Conservation (phyloP, 2,797 vertebrate species). For the Chelonia mydas region DNA sequence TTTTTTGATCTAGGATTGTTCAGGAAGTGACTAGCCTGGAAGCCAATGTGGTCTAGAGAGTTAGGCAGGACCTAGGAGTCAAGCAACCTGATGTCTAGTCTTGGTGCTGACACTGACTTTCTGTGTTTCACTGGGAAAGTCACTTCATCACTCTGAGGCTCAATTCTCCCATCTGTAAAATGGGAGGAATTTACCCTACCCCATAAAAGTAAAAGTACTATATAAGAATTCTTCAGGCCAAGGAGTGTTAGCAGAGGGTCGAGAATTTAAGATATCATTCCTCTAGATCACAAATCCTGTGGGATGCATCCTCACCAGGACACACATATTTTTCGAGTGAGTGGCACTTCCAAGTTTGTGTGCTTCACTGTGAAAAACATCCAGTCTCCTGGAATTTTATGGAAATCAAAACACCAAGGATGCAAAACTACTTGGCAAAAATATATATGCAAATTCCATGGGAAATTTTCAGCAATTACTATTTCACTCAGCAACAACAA, state of each 20-base stretch:
- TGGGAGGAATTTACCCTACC: neutral
- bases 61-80: neutral
- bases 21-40: neutral
- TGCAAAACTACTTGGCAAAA: neutral
- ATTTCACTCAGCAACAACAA: neutral
- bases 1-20: neutral
- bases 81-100: neutral
- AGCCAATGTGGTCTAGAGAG: neutral
- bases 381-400: neutral
- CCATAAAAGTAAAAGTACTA: neutral
- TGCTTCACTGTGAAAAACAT: neutral
- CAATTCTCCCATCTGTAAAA: neutral
- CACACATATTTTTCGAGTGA: neutral
- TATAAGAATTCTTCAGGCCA: neutral
- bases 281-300: neutral
- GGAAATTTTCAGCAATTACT: constrained; percentile 5
- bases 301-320: neutral
- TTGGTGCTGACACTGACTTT: neutral
- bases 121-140: neutral
- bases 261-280: neutral
- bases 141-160: neutral
- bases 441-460: neutral
- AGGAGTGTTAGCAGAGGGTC: neutral
- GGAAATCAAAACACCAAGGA: neutral
- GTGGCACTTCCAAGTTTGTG: neutral